These are phyloP conservation scores for Yponomeuta cagnagella DNA, from an alignment of 2,888 invertebrate species.

Conservation along the genomic window DNA sequence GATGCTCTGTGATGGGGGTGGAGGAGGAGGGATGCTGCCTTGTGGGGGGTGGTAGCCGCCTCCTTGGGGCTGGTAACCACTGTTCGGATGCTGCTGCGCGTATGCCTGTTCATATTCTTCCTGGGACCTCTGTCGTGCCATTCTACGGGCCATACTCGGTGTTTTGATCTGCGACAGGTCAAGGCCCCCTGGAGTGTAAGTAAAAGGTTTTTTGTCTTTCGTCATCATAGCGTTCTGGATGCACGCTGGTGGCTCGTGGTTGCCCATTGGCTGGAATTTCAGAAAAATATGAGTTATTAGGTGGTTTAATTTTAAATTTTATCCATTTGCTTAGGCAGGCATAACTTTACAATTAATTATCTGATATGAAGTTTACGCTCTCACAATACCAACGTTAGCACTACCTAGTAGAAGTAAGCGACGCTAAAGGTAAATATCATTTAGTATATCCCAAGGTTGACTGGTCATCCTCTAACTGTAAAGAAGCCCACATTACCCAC, in stretches of 20 bases:
- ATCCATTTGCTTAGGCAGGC: not conserved
- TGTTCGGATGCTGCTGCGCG: constrained; percentile 37
- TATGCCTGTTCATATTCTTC: constrained; percentile 72
- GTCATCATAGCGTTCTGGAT: constrained; percentile 96
- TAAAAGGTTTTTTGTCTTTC: constrained; percentile 97
- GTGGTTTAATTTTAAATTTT: not conserved
- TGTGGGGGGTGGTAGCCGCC: constrained; percentile 51
- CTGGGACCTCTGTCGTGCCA: constrained; percentile 78
- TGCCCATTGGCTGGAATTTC: constrained; percentile 63
- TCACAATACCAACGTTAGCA: too few species aligned
- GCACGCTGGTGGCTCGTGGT: constrained; percentile 86
- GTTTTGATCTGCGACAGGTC: constrained; percentile 93
- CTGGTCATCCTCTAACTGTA: too few species aligned
- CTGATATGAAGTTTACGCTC: too few species aligned
- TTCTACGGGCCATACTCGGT: constrained; percentile 90
- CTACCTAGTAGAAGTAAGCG: too few species aligned
- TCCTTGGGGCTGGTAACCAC: constrained; percentile 49
- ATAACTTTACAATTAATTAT: too few species aligned
- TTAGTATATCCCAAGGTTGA: too few species aligned
- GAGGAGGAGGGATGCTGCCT: constrained; percentile 51
- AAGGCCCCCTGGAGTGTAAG: constrained; percentile 95
- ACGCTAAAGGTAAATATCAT: too few species aligned
- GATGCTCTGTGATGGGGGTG: constrained; percentile 62
- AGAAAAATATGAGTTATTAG: constrained; percentile 17
- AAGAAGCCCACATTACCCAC: too few species aligned